Evolutionary conservation across 2,888 invertebrate genomes (phyloP).

Genomic region (Crocallis elinguaria): DNA sequence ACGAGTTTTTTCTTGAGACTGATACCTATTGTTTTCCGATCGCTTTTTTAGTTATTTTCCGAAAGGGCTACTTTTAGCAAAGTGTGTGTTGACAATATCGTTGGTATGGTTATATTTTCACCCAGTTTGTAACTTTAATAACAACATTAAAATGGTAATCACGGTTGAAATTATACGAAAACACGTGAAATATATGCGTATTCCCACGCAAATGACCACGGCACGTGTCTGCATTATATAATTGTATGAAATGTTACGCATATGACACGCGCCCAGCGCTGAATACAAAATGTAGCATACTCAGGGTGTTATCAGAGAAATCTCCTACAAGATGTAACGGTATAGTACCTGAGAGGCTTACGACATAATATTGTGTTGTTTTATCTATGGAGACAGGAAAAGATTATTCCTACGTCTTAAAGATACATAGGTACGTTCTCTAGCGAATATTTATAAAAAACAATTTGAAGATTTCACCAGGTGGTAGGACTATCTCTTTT

Average conservation of each 20-base stretch:
- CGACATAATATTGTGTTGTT: too few relatives aligned
- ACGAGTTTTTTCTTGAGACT: too few relatives aligned
- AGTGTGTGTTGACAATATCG: too few relatives aligned
- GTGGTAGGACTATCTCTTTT: too few relatives aligned
- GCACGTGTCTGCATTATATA: slow-evolving; percentile 50
- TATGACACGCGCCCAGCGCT: slow-evolving; percentile 21
- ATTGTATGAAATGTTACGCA: slow-evolving; percentile 38
- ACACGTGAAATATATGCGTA: slow-evolving; percentile 31
- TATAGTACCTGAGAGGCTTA: background rate
- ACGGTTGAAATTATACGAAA: slow-evolving; percentile 36
- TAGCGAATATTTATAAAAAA: too few relatives aligned
- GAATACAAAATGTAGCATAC: slow-evolving; percentile 30
- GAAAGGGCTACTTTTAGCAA: too few relatives aligned
- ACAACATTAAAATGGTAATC: slow-evolving; percentile 17
- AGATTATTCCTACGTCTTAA: too few relatives aligned
- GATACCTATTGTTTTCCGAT: too few relatives aligned
- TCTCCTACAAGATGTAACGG: background rate
- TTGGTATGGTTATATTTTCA: slow-evolving; percentile 5
- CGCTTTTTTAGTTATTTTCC: too few relatives aligned
- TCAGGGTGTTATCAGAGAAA: slow-evolving; percentile 6
- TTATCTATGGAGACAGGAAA: too few relatives aligned
- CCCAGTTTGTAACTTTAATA: slow-evolving; percentile 29
- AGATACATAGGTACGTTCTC: too few relatives aligned
- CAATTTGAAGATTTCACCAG: too few relatives aligned
- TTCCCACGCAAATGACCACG: slow-evolving; percentile 45